A percentile compares a stretch with the other conserved stretches of the same genome.
These are phyloP conservation scores for Drosophila varians DNA, from an alignment of 1,140 invertebrate species.

Conservation along the genomic window DNA sequence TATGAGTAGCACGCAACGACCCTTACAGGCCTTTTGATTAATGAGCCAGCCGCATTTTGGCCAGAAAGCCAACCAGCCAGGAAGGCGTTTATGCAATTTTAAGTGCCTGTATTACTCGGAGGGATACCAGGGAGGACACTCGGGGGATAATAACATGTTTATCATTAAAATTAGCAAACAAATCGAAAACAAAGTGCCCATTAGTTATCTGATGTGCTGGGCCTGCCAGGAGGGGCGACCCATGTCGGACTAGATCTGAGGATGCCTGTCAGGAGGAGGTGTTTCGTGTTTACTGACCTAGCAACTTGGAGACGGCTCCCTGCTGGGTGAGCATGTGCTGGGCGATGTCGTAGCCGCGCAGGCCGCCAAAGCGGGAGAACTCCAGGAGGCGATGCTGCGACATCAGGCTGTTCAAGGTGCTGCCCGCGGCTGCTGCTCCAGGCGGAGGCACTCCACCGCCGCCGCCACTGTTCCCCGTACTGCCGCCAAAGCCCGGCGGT, in stretches of 20 bases:
- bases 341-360: constrained; percentile 94
- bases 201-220: constrained; percentile 43
- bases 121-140: constrained; percentile 2
- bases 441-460: constrained; percentile 73
- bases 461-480: constrained; percentile 76
- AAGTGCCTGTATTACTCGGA: constrained; percentile 73
- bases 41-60: constrained; percentile 46
- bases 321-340: constrained; percentile 95
- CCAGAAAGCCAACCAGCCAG: constrained; percentile 11
- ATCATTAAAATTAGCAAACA: constrained; percentile 77
- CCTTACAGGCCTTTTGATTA: constrained; percentile 47
- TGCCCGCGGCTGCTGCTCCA: constrained; percentile 83
- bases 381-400: constrained; percentile 91
- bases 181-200: constrained; percentile 72
- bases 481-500: constrained; percentile 83
- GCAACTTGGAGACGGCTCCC: constrained; percentile 95
- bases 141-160: constrained; percentile 75
- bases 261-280: neutral
- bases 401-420: constrained; percentile 87
- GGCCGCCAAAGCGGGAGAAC: constrained; percentile 91
- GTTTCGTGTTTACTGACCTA: constrained; percentile 87
- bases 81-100: constrained; percentile 75
- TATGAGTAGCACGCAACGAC: constrained; percentile 18
- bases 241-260: neutral
- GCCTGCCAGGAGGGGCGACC: neutral